Evolutionary conservation across 2,113 vertebrate genomes (phyloP).

Genomic region (Pelecanus crispus): DNA sequence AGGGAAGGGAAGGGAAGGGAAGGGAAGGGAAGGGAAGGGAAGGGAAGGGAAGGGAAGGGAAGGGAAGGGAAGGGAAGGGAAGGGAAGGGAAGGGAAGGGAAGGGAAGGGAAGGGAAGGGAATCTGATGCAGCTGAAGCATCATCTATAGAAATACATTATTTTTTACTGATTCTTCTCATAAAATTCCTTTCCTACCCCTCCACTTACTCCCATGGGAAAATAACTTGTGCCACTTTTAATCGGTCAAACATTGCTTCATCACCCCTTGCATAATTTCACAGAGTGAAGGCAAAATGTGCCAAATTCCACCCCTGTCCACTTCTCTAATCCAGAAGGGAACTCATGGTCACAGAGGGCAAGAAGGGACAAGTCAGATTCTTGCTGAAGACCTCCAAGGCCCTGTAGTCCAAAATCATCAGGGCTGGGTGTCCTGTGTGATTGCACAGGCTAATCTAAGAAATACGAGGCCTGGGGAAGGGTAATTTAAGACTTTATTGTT

Average conservation of each 20-base stretch:
- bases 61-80: background rate
- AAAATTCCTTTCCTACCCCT: background rate
- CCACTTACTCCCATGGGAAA: background rate
- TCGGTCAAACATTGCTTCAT: background rate
- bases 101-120: background rate
- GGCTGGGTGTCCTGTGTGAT: background rate
- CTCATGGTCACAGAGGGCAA: background rate
- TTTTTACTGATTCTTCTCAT: background rate
- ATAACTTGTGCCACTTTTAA: background rate
- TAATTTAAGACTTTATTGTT: background rate
- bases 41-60: no score
- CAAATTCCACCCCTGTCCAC: background rate
- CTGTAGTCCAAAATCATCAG: background rate
- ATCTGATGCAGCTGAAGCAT: background rate
- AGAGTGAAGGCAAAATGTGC: background rate
- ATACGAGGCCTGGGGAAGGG: background rate
- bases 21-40: background rate
- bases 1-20: rapidly evolving
- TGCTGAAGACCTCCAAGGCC: background rate
- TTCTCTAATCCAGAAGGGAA: background rate
- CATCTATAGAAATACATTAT: background rate
- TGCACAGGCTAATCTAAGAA: background rate
- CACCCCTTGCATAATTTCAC: background rate
- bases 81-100: background rate
- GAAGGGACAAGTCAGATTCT: background rate